Conservation (phyloP, 2,797 vertebrate species). For the Betta splendens region DNA sequence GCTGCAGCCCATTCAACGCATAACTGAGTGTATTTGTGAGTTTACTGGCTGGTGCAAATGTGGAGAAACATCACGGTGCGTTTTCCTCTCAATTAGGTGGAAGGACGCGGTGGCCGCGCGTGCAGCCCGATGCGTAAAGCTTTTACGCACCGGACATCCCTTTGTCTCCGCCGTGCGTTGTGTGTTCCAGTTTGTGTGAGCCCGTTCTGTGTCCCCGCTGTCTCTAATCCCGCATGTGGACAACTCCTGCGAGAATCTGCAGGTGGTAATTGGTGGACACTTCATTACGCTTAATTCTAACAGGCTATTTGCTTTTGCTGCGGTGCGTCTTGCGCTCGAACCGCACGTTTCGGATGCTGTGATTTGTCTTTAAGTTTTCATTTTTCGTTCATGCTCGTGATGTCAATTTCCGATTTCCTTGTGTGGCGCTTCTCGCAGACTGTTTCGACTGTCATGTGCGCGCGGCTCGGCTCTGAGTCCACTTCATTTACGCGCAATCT, state of each 20-base stretch:
- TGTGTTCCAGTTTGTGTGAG: constrained; percentile 60
- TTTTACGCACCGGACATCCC: constrained; percentile 75
- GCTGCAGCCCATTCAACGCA: constrained; percentile 59
- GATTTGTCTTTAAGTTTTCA: constrained; percentile 59
- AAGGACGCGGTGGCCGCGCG: constrained; percentile 31
- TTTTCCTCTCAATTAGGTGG: constrained; percentile 42
- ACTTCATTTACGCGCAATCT: constrained; percentile 58
- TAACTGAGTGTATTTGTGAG: constrained; percentile 52
- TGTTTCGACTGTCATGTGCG: constrained; percentile 35
- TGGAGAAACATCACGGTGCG: constrained; percentile 35
- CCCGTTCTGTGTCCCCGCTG: constrained; percentile 43
- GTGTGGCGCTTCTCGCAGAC: constrained; percentile 26
- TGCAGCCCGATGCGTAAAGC: constrained; percentile 72
- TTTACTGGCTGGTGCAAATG: constrained; percentile 51
- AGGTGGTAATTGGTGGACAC: constrained; percentile 63
- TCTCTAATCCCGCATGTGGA: constrained; percentile 34
- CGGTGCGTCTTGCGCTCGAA: constrained; percentile 54
- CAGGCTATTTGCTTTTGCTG: constrained; percentile 47
- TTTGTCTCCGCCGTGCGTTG: constrained; percentile 72
- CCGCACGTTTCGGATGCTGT: constrained; percentile 52
- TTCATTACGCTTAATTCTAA: constrained; percentile 60
- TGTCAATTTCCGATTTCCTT: background rate
- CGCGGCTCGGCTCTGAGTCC: constrained; percentile 42
- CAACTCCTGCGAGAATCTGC: constrained; percentile 52
- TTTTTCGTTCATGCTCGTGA: constrained; percentile 2